These are phyloP conservation scores for Bradypodion ventrale DNA, from an alignment of 2,797 vertebrate species.

Conservation along the genomic window DNA sequence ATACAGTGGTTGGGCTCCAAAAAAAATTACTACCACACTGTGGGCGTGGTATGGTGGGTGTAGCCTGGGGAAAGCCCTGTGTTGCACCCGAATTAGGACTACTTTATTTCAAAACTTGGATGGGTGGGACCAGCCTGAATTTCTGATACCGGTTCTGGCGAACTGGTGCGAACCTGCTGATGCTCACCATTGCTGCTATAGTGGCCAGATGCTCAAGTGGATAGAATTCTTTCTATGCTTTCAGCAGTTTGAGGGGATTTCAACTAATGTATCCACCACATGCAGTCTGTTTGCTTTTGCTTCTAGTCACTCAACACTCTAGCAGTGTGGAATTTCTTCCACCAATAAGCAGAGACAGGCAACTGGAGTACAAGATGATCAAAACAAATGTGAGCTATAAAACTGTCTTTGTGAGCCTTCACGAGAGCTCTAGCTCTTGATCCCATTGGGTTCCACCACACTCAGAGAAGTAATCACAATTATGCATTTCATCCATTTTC, in stretches of 20 bases:
- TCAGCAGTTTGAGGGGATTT: background rate
- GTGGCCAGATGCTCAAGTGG: background rate
- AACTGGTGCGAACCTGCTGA: too few relatives aligned
- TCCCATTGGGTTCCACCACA: background rate
- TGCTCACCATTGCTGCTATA: too few relatives aligned
- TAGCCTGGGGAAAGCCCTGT: too few relatives aligned
- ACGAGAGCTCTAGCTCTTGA: background rate
- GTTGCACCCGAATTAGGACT: too few relatives aligned
- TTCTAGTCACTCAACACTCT: background rate
- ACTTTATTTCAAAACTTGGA: too few relatives aligned
- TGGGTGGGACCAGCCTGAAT: too few relatives aligned
- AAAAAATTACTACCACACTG: too few relatives aligned
- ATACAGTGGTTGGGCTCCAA: too few relatives aligned
- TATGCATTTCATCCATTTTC: background rate
- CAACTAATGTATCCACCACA: background rate
- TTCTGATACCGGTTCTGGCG: too few relatives aligned
- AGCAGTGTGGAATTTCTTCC: background rate
- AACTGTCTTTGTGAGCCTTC: background rate
- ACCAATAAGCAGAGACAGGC: background rate
- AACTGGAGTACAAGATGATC: background rate
- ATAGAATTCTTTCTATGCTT: background rate
- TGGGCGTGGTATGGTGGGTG: too few relatives aligned
- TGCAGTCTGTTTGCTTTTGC: background rate
- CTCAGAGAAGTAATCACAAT: background rate
- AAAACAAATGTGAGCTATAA: background rate